phyloP scores from a whole-genome alignment of 2,797 vertebrate species.

The Okamejei kenojei region DNA sequence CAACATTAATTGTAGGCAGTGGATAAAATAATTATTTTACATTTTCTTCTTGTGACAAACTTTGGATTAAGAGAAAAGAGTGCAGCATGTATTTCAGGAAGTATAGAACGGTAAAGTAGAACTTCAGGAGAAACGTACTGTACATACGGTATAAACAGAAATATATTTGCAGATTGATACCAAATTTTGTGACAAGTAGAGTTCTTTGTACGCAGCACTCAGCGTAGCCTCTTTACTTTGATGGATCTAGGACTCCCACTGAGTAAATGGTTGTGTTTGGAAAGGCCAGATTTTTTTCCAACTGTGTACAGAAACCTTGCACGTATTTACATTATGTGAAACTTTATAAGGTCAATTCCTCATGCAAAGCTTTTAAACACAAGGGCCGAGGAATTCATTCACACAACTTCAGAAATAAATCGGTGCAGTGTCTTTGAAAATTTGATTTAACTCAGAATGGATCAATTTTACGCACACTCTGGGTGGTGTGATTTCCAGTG shows the following conservation, averaged over 20 bases:
- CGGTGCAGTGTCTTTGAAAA: too few relatives aligned
- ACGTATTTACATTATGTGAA: background rate
- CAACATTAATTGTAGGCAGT: background rate
- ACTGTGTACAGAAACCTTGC: background rate
- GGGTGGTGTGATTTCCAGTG: too few relatives aligned
- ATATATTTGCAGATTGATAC: background rate
- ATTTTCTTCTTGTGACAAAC: background rate
- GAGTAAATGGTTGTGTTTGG: background rate
- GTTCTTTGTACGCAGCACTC: background rate
- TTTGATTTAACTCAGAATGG: too few relatives aligned
- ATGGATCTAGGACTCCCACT: background rate
- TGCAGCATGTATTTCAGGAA: background rate
- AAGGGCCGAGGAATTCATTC: background rate
- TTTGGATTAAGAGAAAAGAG: background rate
- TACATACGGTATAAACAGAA: slow-evolving; percentile 9
- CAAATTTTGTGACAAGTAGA: background rate
- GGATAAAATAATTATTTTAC: background rate
- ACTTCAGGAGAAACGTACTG: background rate
- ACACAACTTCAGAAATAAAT: too few relatives aligned
- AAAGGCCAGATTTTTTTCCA: background rate
- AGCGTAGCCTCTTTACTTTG: background rate
- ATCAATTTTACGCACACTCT: too few relatives aligned
- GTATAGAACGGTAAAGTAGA: background rate
- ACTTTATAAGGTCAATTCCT: background rate
- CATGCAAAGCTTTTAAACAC: background rate